phyloP scores from a whole-genome alignment of 2,797 vertebrate genomes.

The Acomys russatus region DNA sequence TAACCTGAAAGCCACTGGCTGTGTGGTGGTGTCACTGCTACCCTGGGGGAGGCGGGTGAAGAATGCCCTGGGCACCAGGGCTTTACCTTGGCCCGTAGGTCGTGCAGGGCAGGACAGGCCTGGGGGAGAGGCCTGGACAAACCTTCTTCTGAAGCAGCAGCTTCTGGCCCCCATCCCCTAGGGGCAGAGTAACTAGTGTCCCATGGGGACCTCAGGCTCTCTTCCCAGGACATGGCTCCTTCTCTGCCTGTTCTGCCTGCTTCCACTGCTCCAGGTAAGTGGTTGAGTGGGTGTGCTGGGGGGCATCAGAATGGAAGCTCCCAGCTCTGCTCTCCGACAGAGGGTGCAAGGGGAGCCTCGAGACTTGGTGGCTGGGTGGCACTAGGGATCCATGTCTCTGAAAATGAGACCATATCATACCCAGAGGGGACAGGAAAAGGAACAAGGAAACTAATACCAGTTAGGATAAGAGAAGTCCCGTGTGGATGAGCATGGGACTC shows the following conservation, averaged over 20 bases:
- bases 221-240: background rate
- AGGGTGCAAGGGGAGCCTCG: rapidly evolving
- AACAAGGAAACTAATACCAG: too few species aligned
- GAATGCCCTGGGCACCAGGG: background rate
- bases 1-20: conserved; percentile 62
- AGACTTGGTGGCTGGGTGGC: rapidly evolving
- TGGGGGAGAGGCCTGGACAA: background rate
- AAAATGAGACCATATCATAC: background rate
- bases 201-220: conserved; percentile 32
- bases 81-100: conserved; percentile 10
- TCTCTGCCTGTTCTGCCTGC: conserved; percentile 77
- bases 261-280: conserved; percentile 86
- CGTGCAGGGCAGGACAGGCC: background rate
- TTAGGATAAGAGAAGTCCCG: background rate
- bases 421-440: background rate
- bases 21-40: conserved; percentile 31
- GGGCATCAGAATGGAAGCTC: too few species aligned
- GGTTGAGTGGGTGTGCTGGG: background rate
- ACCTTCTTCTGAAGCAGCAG: rapidly evolving
- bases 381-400: background rate
- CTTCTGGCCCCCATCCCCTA: background rate
- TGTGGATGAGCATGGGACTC: background rate
- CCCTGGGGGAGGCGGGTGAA: background rate
- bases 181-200: conserved; percentile 14
- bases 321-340: background rate